Evolutionary conservation across 2,888 invertebrate species (phyloP), one percentile per base, ranked within the genome.

Genomic region (Nemurella pictetii): DNA sequence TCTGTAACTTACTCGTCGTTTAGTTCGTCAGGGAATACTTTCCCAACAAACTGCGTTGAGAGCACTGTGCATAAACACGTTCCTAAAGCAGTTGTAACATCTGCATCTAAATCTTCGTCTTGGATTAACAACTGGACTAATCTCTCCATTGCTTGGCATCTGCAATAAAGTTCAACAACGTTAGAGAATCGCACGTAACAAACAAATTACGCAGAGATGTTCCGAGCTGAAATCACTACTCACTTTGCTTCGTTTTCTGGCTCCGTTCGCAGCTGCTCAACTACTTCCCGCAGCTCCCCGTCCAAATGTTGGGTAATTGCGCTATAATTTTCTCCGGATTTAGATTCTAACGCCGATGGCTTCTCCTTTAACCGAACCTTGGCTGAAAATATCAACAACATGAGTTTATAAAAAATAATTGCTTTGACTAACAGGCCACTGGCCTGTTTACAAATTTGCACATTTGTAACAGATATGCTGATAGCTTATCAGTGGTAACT

Each of bases 321-420:
- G 27, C 55, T 55, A 36, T 27, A 81, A 36, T 81, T 81, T 82
- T 82, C 82, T 27, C 26, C 55, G 28, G 81, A 81, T 72, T 82
- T 82, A 4, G 35, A 25, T 86, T 92, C 90, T 1, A 89, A 88
- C 77, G 90, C 90, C n/a, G 86, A 36, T 27, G 87, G 86, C 75
- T 86, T 88, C 86, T 91, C 92, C 87, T 95, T 93, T 83, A 94
- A 92, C 84, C 94, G 92, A 55, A 96, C 94, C 91, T 96, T 95
- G 0, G 96, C 95, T 90, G 87, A 29, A 87, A 88, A 84, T 77
- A 84, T 81, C 78, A 85, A 83, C 4, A 85, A 82, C n/a, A 27
- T 7, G 9, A n/a, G 25, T n/a, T 0, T 81, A 84, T 81, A n/a
- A n/a, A n/a, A n/a, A n/a, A n/a, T n/a, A n/a, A n/a, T n/a, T n/a